Evolutionary conservation across 2,113 vertebrate species (phyloP), one percentile per base, ranked within the genome.

Genomic region (Danio rerio): DNA sequence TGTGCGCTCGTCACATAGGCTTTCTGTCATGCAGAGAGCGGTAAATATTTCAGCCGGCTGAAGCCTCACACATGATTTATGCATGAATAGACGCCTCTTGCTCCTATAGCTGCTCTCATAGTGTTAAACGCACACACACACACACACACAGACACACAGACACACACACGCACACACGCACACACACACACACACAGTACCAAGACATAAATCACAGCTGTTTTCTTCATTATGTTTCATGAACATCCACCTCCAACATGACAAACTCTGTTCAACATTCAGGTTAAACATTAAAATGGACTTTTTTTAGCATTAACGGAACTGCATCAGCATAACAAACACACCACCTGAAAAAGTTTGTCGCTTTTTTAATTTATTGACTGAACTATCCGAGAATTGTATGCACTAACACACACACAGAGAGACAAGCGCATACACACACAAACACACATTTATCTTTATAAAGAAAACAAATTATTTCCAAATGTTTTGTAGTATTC

Each of bases 31-130:
- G 73, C 42, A 61, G 73, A 21, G 12, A 18, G 43, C 43, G 8
- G 21, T 79, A 53, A 68, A 79, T 55, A 79, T 79, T 66, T 79
- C 49, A 79, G 77, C 61, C 63, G 1, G 5, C 20, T 3, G 15
- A 78, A 52, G 11, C 61, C 62, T 66, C 9, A 77, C 47, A 49
- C 58, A 63, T 77, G 49, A 77, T 77, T 63, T 10, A 77, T 77
- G 43, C 45, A 50, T 77, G 8, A 6, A 20, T 7, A 15, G 18
- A 9, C 5, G n/a, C 43, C 0, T 31, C 31, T 52, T 9, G 5
- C 18, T 62, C 74, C 43, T 50, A 62, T 40, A 31, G 74, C 68
- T 18, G 6, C 5, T 55, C 15, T 59, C 55, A 20, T 4, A 45
- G 18, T 5, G 7, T 59, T 75, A 20, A 75, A 59, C 7, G 4